Evolutionary conservation across 2,797 vertebrate genomes (phyloP).

Genomic region (Sebastes cheni): DNA sequence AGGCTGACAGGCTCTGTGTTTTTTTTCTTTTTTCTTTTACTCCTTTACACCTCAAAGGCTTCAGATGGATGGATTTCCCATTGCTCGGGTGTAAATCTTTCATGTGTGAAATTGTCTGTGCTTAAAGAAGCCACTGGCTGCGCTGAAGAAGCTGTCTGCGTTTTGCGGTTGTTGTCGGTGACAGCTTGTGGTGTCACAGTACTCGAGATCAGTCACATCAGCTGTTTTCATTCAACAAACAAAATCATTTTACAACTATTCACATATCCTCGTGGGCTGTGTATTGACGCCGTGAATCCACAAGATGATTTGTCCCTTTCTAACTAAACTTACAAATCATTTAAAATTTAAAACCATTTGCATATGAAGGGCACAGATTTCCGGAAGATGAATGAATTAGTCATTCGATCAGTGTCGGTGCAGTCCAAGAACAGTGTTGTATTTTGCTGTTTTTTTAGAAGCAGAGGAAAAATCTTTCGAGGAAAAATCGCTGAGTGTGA

Average conservation of each 20-base stretch:
- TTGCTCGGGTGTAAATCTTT: conserved; percentile 63
- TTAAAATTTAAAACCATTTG: background rate
- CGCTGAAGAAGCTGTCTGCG: conserved; percentile 50
- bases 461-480: background rate
- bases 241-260: background rate
- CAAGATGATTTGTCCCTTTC: background rate
- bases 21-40: conserved; percentile 6
- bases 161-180: conserved; percentile 13
- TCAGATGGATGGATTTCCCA: conserved; percentile 63
- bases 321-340: background rate
- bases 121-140: conserved; percentile 58
- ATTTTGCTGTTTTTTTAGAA: background rate
- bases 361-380: background rate
- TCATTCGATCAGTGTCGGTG: background rate
- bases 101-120: conserved; percentile 74
- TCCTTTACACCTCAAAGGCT: conserved; percentile 54
- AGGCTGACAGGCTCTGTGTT: background rate
- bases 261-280: background rate
- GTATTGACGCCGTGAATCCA: background rate
- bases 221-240: conserved; percentile 20
- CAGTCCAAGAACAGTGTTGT: background rate
- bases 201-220: conserved; percentile 28
- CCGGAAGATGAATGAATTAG: background rate
- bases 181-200: conserved; percentile 17
- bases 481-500: background rate